Evolutionary conservation across 2,888 invertebrate species (phyloP).

Genomic region (Chelonus formosanus): DNA sequence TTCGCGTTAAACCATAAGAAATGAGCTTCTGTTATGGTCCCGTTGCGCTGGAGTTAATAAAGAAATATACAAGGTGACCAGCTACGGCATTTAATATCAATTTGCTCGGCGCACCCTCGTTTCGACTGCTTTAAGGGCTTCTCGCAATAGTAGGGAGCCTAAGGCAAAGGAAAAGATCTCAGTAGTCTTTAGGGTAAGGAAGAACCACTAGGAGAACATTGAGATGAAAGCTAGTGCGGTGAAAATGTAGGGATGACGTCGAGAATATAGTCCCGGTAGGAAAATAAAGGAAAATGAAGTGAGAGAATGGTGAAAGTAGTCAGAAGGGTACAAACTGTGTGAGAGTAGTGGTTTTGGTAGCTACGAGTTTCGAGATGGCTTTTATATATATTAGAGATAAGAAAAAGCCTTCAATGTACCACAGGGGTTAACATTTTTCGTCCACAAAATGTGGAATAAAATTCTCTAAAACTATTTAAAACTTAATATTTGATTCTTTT

Average conservation of each 20-base stretch:
- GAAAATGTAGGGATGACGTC: constrained; percentile 32
- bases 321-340: constrained; percentile 34
- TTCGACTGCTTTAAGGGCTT: constrained; percentile 37
- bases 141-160: constrained; percentile 6
- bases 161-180: constrained; percentile 14
- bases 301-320: constrained; percentile 24
- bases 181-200: constrained; percentile 26
- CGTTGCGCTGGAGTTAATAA: constrained; percentile 53
- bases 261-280: constrained; percentile 39
- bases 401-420: neutral
- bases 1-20: constrained; percentile 42
- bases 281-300: constrained; percentile 43
- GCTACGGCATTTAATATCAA: constrained; percentile 61
- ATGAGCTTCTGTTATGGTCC: constrained; percentile 35
- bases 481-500: too few relatives aligned
- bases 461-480: too few relatives aligned
- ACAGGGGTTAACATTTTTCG: too few relatives aligned
- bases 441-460: too few relatives aligned
- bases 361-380: constrained; percentile 48
- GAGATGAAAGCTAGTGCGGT: constrained; percentile 35
- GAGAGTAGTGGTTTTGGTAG: constrained; percentile 42
- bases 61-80: constrained; percentile 62
- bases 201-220: constrained; percentile 33
- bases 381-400: constrained; percentile 29
- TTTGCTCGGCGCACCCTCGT: constrained; percentile 53